A percentile compares a stretch with the other conserved stretches of the same genome.
phyloP scores from a whole-genome alignment of 2,888 invertebrate species.

The Frankliniella fusca region DNA sequence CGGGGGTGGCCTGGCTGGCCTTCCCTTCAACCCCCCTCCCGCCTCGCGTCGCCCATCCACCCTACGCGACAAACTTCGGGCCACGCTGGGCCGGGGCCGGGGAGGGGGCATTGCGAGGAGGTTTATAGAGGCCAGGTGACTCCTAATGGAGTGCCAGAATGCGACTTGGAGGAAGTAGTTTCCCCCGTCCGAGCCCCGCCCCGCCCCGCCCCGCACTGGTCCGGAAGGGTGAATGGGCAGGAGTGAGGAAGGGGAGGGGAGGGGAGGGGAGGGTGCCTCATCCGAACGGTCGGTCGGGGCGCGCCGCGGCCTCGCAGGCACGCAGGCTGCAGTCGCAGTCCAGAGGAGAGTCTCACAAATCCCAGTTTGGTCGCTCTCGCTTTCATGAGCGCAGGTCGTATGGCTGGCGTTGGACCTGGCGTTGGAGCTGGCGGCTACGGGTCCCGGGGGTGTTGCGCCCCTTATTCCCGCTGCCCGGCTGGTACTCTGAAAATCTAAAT shows the following conservation, averaged over 20 bases:
- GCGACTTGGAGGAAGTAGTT: slow-evolving; percentile 21
- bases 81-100: no score
- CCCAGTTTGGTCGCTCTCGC: slow-evolving; percentile 19
- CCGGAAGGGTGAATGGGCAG: not conserved
- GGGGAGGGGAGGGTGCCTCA: not conserved
- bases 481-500: no score
- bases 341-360: not conserved
- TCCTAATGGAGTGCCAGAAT: slow-evolving; percentile 16
- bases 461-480: no score
- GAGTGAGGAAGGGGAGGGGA: not conserved
- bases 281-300: not conserved
- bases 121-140: slow-evolving; percentile 22
- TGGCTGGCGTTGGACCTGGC: no score
- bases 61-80: no score
- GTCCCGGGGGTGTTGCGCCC: not conserved
- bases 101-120: not conserved
- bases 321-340: not conserved
- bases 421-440: not conserved
- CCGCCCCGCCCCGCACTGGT: not conserved
- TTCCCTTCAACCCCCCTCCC: not conserved
- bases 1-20: not conserved
- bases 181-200: no score
- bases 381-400: not conserved
- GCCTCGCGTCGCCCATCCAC: not conserved
- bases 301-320: not conserved